Conservation (phyloP, 2,113 vertebrate genomes). For the Hypomesus transpacificus region DNA sequence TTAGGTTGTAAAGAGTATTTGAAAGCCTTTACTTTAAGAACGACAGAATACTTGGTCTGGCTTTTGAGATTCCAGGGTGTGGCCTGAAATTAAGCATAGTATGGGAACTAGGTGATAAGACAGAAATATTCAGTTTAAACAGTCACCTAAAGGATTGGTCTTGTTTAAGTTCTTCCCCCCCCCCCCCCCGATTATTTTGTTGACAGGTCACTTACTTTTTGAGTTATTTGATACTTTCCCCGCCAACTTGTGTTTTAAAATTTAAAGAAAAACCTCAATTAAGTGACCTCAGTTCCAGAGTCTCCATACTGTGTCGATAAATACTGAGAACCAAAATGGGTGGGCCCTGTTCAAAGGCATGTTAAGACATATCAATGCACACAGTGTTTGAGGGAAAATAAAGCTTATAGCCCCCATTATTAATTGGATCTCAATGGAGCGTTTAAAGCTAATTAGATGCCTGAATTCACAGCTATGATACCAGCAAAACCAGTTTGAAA, state of each 20-base stretch:
- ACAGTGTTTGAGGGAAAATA: conserved; percentile 14
- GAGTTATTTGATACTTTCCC: conserved; percentile 64
- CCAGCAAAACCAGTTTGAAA: conserved; percentile 10
- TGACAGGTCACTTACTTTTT: conserved; percentile 95
- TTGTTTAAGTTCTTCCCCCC: conserved; percentile 59
- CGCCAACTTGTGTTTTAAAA: conserved; percentile 58
- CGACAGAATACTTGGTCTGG: conserved; percentile 4
- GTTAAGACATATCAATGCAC: background rate
- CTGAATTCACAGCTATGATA: conserved; percentile 28
- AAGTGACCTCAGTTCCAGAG: conserved; percentile 94
- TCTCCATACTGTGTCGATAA: conserved; percentile 98
- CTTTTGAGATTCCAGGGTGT: background rate
- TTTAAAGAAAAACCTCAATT: conserved; percentile 72
- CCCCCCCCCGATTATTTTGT: conserved; percentile 64
- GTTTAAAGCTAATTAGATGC: conserved; percentile 30
- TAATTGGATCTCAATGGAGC: conserved; percentile 7
- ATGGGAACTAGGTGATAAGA: conserved; percentile 19
- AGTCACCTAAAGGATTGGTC: conserved; percentile 97
- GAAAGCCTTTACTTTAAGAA: background rate
- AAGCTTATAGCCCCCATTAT: conserved; percentile 1
- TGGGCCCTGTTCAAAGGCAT: conserved; percentile 10
- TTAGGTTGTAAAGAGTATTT: conserved; percentile 79
- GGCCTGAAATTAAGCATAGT: background rate
- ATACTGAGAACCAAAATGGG: conserved; percentile 26
- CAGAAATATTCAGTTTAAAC: background rate